phyloP scores from a whole-genome alignment of 2,888 invertebrate species.

The Pollenia amentaria region DNA sequence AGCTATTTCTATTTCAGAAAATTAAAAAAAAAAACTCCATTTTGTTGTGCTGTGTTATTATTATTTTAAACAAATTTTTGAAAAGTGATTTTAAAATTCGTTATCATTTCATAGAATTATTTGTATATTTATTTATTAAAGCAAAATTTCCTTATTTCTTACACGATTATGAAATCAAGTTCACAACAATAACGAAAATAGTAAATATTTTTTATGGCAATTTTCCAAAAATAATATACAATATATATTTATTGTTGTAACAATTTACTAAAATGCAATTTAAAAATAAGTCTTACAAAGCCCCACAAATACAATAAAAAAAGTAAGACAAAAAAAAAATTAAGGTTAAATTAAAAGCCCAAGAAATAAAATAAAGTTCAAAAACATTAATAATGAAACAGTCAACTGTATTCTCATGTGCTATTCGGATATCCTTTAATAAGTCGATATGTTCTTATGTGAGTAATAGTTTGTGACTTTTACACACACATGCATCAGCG shows the following conservation, averaged over 20 bases:
- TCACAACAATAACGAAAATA: slow-evolving; percentile 50
- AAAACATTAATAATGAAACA: slow-evolving; percentile 6
- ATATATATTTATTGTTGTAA: slow-evolving; percentile 26
- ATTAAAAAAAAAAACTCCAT: too few species aligned
- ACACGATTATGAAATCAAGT: slow-evolving; percentile 65
- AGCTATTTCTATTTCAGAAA: too few species aligned
- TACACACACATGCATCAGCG: background rate
- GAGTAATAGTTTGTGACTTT: background rate
- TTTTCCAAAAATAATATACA: slow-evolving; percentile 42
- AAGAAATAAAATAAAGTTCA: slow-evolving; percentile 50
- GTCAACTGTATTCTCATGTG: background rate
- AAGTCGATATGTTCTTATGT: background rate
- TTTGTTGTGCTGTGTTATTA: too few species aligned
- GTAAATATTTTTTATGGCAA: slow-evolving; percentile 50
- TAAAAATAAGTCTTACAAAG: slow-evolving; percentile 6
- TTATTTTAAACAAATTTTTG: background rate
- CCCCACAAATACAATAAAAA: background rate
- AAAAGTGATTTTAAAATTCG: slow-evolving; percentile 4
- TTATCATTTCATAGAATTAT: background rate
- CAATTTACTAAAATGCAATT: slow-evolving; percentile 49
- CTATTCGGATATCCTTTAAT: background rate
- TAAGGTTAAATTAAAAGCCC: slow-evolving; percentile 54
- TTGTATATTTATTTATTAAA: background rate
- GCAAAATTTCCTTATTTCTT: slow-evolving; percentile 26
- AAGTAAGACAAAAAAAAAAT: slow-evolving; percentile 8